These are phyloP conservation scores for Himantopus leucocephalus DNA, from an alignment of 2,113 vertebrate genomes.

Conservation along the genomic window DNA sequence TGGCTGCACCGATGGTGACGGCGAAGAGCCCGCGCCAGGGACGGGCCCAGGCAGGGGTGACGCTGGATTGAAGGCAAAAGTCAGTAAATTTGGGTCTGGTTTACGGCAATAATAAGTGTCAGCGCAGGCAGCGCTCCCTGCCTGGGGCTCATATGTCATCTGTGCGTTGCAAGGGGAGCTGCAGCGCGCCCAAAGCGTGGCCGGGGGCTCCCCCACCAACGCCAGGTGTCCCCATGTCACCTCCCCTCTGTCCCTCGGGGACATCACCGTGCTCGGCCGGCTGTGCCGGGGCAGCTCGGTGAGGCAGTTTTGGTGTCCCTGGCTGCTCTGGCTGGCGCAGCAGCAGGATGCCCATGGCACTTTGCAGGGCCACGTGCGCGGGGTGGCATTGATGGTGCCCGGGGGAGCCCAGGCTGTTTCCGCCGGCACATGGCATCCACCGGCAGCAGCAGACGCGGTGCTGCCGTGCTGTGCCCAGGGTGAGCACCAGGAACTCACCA, in stretches of 20 bases:
- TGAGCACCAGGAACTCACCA: rapidly evolving
- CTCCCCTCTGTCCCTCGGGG: not conserved
- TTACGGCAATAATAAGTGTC: not conserved
- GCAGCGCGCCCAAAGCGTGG: rapidly evolving
- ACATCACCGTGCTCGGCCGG: rapidly evolving
- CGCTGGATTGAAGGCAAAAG: not conserved
- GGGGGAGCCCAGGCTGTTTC: not conserved
- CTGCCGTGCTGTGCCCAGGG: rapidly evolving
- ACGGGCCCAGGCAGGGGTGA: not conserved
- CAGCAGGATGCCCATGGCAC: rapidly evolving
- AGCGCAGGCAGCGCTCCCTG: not conserved
- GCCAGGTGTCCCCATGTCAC: not conserved
- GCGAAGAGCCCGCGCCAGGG: rapidly evolving
- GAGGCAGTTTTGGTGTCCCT: rapidly evolving
- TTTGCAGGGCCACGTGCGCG: rapidly evolving
- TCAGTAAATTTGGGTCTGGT: not conserved
- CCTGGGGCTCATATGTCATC: not conserved
- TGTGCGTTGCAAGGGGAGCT: rapidly evolving
- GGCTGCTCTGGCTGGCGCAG: not conserved
- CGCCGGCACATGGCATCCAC: rapidly evolving
- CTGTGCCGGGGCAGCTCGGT: not conserved
- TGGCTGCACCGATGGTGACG: rapidly evolving
- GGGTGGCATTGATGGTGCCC: rapidly evolving
- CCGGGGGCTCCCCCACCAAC: not conserved
- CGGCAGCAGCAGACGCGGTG: too few relatives aligned